Base-by-base conservation (phyloP, 2,797 vertebrate species). In the Graptemys geographica region DNA sequence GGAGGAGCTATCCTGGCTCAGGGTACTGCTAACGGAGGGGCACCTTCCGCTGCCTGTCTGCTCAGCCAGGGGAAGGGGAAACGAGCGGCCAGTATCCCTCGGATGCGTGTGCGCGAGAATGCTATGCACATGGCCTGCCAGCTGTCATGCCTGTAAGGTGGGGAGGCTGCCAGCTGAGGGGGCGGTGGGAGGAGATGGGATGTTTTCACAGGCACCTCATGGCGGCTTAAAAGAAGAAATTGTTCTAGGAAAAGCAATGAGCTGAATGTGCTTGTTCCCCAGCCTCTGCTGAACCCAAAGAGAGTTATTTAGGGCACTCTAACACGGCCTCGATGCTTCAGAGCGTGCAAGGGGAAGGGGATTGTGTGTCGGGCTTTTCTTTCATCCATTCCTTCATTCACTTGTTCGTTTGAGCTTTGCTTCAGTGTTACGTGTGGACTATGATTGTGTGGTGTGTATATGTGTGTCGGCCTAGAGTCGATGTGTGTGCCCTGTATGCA, bases 231-330 rank as follows among this genome's bases (percentile, higher is more conserved):
- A 90, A 83, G 79, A 78, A 90, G 21, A 90, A 95, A 88, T 94
- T 96, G 93, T 96, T 97, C 87, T 91, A 92, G 95, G 93, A 94
- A 93, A 88, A 86, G 55, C 83, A 90, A 93, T 84, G 7, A 93
- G 47, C 91, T 84, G 90, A 92, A 86, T 86, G 28, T 0, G 0
- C 51, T 94, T 37, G 78, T 88, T 92, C 80, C 90, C 76, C 6
- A n/a, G 62, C 88, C 90, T 93, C 94, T 96, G 81, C 90, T 79
- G 37, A 88, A 44, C 79, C 86, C 2, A 44, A 23, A 69, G 56
- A 72, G 59, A 95, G 95, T 96, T 91, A 87, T 0, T 1, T 86
- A 82, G 94, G 96, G 93, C 31, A 9, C 0, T 31, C 41, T 2
- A 0, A 37, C 47, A 15, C 33, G 87, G 12, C 0, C 0, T n/a